Conservation (phyloP, 2,888 invertebrate species). For the Galeruca laticollis region DNA sequence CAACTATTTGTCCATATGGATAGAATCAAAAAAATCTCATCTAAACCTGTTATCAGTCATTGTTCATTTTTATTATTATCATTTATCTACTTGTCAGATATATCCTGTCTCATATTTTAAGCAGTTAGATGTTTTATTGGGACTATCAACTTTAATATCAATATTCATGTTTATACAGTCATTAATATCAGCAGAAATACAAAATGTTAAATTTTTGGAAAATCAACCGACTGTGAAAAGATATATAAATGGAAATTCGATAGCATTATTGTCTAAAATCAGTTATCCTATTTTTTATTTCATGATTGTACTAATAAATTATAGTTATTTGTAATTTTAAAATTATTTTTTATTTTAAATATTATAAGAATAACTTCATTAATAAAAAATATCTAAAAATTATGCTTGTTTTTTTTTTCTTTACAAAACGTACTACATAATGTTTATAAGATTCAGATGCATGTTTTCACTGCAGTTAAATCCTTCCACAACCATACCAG, state of each 20-base stretch:
- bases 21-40: constrained; percentile 42
- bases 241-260: constrained; percentile 19
- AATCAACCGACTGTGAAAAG: not conserved
- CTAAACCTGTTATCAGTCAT: constrained; percentile 41
- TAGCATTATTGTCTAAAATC: constrained; percentile 43
- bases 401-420: no score
- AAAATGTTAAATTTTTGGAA: not conserved
- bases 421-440: no score
- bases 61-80: constrained; percentile 43
- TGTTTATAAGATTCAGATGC: no score
- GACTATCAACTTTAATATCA: constrained; percentile 47
- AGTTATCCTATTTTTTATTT: constrained; percentile 48
- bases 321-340: not conserved
- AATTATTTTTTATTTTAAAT: no score
- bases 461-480: no score
- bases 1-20: constrained; percentile 53
- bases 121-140: constrained; percentile 52
- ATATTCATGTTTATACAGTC: constrained; percentile 50
- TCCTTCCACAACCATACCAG: no score
- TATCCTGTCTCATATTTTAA: constrained; percentile 48
- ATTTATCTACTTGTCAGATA: constrained; percentile 39
- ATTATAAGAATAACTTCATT: no score
- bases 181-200: constrained; percentile 24
- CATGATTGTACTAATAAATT: not conserved
- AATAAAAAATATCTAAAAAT: no score